phyloP scores from a whole-genome alignment of 1,140 invertebrate species.

The Cyclina sinensis region DNA sequence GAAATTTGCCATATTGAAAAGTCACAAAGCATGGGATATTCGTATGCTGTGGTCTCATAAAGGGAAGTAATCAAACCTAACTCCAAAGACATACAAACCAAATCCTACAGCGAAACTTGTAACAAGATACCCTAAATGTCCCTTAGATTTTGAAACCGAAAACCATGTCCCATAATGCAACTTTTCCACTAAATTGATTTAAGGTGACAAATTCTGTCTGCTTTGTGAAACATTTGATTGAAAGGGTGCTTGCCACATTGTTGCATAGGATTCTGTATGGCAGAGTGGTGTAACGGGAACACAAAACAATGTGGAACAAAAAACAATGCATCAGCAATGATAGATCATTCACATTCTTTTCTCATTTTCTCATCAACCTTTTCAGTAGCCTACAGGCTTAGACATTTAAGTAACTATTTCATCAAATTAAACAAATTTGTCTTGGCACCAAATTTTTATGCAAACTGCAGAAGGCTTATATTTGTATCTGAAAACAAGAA shows the following conservation, averaged over 20 bases:
- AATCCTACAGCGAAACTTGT: slow-evolving; percentile 17
- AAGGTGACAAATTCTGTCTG: slow-evolving; percentile 39
- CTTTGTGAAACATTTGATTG: slow-evolving; percentile 16
- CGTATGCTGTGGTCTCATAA: neutral
- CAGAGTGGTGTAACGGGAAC: neutral
- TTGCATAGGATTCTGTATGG: neutral
- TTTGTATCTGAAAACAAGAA: no score
- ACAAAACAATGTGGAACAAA: slow-evolving; percentile 15
- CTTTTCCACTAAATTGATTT: slow-evolving; percentile 27
- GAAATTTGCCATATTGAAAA: slow-evolving; percentile 54
- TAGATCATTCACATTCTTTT: neutral
- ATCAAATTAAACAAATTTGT: no score
- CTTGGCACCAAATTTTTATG: no score
- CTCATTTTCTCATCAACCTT: neutral
- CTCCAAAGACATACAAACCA: slow-evolving; percentile 8
- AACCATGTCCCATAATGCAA: neutral
- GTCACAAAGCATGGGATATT: neutral
- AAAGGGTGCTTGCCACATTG: slow-evolving; percentile 11
- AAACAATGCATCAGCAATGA: neutral
- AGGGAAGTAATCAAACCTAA: neutral
- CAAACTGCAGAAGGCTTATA: no score
- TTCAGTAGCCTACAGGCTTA: no score
- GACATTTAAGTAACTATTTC: no score
- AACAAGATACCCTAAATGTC: slow-evolving; percentile 8
- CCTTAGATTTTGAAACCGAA: slow-evolving; percentile 27